These are phyloP conservation scores for Lepilemur ruficaudatus DNA, from an alignment of 2,797 vertebrate species.

Conservation along the genomic window DNA sequence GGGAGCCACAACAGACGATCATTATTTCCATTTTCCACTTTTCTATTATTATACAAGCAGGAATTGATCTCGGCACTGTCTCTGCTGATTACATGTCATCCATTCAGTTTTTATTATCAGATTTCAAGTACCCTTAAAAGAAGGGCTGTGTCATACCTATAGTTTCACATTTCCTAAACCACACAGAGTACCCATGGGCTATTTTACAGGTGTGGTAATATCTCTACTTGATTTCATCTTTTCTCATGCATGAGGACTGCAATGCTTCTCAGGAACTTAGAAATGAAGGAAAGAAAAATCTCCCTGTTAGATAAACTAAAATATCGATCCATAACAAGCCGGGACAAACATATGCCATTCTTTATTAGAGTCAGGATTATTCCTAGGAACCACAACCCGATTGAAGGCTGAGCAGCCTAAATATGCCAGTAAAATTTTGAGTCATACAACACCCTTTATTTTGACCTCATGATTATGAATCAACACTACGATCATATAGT, in stretches of 20 bases:
- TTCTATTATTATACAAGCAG: neutral
- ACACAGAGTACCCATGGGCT: neutral
- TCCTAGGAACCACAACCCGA: neutral
- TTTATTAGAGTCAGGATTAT: neutral
- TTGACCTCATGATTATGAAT: neutral
- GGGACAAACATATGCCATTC: neutral
- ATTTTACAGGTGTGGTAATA: neutral
- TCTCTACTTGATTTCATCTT: neutral
- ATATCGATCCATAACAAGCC: neutral
- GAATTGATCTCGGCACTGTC: neutral
- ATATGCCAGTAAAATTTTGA: neutral
- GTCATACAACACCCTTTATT: neutral
- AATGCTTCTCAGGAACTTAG: neutral
- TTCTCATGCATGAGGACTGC: neutral
- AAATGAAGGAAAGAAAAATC: conserved; percentile 7
- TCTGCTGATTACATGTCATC: neutral
- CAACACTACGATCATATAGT: neutral
- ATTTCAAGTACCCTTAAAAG: neutral
- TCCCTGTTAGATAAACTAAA: neutral
- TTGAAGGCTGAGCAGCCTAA: neutral
- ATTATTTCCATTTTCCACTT: neutral
- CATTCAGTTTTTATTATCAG: neutral
- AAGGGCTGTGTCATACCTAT: neutral
- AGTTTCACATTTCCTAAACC: neutral
- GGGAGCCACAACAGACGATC: neutral